phyloP scores from a whole-genome alignment of 2,113 vertebrate species.

The Halichoeres trimaculatus region DNA sequence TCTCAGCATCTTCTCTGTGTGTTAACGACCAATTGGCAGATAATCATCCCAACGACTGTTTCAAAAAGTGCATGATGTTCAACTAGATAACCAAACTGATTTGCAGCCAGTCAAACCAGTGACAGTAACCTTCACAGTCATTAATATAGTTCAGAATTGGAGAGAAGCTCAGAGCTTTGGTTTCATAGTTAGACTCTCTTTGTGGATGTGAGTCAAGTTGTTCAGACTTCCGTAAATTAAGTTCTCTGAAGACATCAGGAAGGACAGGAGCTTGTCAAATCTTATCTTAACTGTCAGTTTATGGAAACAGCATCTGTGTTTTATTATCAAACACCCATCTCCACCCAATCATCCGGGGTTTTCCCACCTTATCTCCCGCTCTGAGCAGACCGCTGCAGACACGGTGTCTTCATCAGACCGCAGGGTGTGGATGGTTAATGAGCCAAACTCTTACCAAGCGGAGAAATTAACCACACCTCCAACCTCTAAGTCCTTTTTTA shows the following conservation, averaged over 20 bases:
- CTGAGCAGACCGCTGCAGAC: constrained; percentile 20
- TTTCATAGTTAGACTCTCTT: too few species aligned
- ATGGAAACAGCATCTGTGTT: constrained; percentile 16
- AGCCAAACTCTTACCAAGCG: constrained; percentile 16
- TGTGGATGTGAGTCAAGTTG: neutral
- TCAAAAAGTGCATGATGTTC: too few species aligned
- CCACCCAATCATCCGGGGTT: constrained; percentile 10
- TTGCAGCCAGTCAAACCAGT: too few species aligned
- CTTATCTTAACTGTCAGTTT: constrained; percentile 7
- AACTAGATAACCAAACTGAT: too few species aligned
- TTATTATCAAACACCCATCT: neutral
- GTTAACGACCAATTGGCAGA: too few species aligned
- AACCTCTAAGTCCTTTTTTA: constrained; percentile 35
- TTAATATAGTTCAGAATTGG: too few species aligned
- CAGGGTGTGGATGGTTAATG: constrained; percentile 37
- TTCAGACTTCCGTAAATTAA: neutral
- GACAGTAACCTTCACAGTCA: too few species aligned
- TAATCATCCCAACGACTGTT: too few species aligned
- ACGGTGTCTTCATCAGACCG: constrained; percentile 1
- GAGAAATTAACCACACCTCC: constrained; percentile 42
- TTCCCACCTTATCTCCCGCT: constrained; percentile 48
- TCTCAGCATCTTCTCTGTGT: too few species aligned
- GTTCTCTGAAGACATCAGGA: neutral
- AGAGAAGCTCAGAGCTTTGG: too few species aligned
- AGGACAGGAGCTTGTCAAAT: neutral